Evolutionary conservation across 2,888 invertebrate species (phyloP).

Genomic region (Dicycla oo): DNA sequence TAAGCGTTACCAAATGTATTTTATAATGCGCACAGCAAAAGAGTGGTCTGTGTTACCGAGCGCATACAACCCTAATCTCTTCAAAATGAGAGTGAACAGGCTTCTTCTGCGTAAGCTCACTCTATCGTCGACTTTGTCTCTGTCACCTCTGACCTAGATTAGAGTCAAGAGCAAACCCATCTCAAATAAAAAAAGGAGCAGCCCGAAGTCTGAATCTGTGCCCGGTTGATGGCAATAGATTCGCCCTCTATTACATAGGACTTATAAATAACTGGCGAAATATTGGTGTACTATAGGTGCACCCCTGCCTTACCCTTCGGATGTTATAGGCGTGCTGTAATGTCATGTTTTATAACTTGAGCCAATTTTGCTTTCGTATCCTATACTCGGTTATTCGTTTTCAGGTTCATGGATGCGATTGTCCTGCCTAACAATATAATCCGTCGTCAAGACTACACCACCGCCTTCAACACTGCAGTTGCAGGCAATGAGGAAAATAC

Average conservation of each 20-base stretch:
- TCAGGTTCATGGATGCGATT: conserved; percentile 78
- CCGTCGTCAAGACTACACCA: conserved; percentile 86
- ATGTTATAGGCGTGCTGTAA: neutral
- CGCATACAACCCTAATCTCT: too few species aligned
- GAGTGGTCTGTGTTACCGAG: too few species aligned
- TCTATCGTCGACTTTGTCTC: too few species aligned
- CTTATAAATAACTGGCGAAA: neutral
- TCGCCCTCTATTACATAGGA: neutral
- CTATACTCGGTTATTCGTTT: conserved; percentile 9
- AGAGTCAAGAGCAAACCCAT: too few species aligned
- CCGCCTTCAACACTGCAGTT: conserved; percentile 86
- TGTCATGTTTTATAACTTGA: neutral
- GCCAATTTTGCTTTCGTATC: neutral
- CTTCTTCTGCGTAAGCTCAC: too few species aligned
- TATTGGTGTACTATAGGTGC: neutral
- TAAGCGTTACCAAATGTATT: too few species aligned
- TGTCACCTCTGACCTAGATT: too few species aligned
- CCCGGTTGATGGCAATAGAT: neutral
- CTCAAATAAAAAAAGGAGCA: too few species aligned
- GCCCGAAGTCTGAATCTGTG: neutral
- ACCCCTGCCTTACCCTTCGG: neutral
- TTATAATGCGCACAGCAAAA: too few species aligned
- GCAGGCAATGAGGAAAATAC: conserved; percentile 90
- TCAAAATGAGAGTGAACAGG: too few species aligned
- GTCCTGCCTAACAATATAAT: conserved; percentile 77